Evolutionary conservation across 2,113 vertebrate genomes (phyloP).

Genomic region (Mixornis gularis): DNA sequence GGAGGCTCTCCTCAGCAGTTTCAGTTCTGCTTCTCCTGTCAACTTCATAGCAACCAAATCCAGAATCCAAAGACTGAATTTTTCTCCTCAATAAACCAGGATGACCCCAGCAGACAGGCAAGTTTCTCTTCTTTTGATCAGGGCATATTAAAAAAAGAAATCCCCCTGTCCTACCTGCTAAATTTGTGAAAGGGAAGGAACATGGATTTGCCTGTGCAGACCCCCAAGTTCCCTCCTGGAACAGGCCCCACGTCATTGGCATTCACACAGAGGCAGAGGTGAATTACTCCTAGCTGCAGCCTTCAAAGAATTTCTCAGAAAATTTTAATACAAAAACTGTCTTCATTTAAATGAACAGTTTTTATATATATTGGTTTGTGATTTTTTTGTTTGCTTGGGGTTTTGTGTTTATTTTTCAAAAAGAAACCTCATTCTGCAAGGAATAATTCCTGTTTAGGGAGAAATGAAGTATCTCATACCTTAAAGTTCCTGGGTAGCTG

Average conservation of each 20-base stretch:
- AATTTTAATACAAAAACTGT: background rate
- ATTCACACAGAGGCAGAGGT: background rate
- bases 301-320: background rate
- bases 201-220: background rate
- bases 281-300: background rate
- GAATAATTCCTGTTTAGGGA: background rate
- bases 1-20: constrained; percentile 14
- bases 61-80: background rate
- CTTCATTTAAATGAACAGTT: background rate
- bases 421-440: background rate
- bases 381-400: too few relatives aligned
- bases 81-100: background rate
- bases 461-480: background rate
- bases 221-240: background rate
- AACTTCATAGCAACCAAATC: background rate
- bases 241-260: accelerated
- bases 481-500: background rate
- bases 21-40: constrained; percentile 18
- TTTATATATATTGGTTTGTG: background rate
- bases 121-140: background rate
- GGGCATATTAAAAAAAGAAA: background rate
- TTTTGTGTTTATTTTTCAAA: background rate
- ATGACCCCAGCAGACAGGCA: background rate
- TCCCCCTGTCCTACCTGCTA: background rate
- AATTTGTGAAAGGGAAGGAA: background rate